Percentiles rank a stretch among this genome's conserved stretches.
Conservation (phyloP, 2,113 vertebrate species). For the Heterocephalus glaber region DNA sequence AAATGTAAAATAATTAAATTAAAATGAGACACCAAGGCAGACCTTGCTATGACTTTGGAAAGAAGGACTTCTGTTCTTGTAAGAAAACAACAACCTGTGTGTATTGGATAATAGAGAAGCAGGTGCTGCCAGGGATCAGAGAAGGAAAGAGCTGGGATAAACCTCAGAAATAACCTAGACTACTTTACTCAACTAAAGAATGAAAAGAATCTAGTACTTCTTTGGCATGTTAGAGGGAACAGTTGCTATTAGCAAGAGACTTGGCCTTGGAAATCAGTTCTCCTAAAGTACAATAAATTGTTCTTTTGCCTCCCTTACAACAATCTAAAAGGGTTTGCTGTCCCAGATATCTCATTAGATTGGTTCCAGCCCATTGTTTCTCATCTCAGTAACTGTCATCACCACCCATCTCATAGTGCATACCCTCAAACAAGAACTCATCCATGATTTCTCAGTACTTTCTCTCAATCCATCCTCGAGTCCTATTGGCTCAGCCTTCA, state of each 20-base stretch:
- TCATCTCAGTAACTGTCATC: background rate
- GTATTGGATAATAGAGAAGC: background rate
- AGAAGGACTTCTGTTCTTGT: background rate
- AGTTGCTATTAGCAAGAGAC: background rate
- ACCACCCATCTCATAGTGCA: background rate
- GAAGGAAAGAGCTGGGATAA: background rate
- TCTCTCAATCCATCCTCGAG: background rate
- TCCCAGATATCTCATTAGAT: background rate
- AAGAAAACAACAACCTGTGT: background rate
- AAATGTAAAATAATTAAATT: background rate
- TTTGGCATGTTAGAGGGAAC: background rate
- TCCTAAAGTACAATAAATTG: background rate
- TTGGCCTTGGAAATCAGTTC: background rate
- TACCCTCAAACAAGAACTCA: background rate
- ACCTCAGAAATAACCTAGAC: background rate
- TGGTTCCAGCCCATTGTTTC: background rate
- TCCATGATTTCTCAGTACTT: background rate
- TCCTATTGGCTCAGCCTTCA: background rate
- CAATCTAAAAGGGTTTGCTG: background rate
- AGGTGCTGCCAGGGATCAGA: background rate
- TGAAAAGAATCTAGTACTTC: background rate
- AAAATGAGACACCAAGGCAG: background rate
- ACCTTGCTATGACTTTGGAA: background rate
- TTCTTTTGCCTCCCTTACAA: background rate
- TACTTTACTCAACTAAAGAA: background rate